Evolutionary conservation across 2,113 vertebrate genomes (phyloP).

Genomic region (Arvicanthis niloticus): DNA sequence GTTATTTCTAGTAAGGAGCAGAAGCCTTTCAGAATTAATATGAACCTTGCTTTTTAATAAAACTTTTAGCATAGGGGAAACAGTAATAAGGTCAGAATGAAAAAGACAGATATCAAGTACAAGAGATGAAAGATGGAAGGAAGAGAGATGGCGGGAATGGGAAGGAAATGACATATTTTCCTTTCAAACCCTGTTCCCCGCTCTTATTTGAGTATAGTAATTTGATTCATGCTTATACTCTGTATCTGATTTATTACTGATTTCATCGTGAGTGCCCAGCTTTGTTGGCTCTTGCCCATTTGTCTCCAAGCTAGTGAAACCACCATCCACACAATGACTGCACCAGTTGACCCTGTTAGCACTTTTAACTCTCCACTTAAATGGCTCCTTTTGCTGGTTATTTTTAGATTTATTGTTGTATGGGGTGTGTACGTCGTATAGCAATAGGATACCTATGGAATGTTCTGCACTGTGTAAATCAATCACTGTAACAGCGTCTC

Average conservation of each 20-base stretch:
- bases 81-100: slow-evolving; percentile 29
- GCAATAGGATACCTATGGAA: slow-evolving; percentile 82
- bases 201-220: slow-evolving; percentile 81
- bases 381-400: slow-evolving; percentile 82
- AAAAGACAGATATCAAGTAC: slow-evolving; percentile 67
- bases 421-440: slow-evolving; percentile 79
- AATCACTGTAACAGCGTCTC: slow-evolving; percentile 80
- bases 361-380: slow-evolving; percentile 82
- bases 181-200: slow-evolving; percentile 74
- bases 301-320: slow-evolving; percentile 83
- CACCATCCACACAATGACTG: slow-evolving; percentile 81
- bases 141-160: slow-evolving; percentile 59
- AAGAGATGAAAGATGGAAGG: slow-evolving; percentile 67
- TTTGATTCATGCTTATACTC: slow-evolving; percentile 84
- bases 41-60: slow-evolving; percentile 28
- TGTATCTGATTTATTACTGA: slow-evolving; percentile 83
- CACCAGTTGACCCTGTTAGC: slow-evolving; percentile 82
- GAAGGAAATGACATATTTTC: slow-evolving; percentile 81
- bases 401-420: slow-evolving; percentile 84
- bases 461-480: slow-evolving; percentile 81
- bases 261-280: slow-evolving; percentile 81
- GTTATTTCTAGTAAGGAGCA: slow-evolving; percentile 49
- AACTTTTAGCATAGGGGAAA: slow-evolving; percentile 54
- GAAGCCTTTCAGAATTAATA: slow-evolving; percentile 50
- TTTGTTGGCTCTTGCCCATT: slow-evolving; percentile 78